These are phyloP conservation scores for Pelagia noctiluca DNA, from an alignment of 30 jellyfish, hydroid and myxozoan species.

Conservation along the genomic window DNA sequence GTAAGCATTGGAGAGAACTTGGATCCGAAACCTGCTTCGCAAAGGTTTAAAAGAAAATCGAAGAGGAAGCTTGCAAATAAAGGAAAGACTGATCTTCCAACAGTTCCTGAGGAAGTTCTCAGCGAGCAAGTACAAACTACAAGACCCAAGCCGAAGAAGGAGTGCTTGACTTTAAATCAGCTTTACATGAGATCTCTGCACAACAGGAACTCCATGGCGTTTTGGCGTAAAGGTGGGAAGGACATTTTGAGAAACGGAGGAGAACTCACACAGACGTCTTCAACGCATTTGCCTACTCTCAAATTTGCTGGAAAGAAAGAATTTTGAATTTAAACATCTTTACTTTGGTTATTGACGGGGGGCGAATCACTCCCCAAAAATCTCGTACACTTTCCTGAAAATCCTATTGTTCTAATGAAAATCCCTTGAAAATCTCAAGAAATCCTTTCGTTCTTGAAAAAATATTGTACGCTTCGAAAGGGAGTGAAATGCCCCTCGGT, in stretches of 20 bases:
- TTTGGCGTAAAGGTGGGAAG: not conserved
- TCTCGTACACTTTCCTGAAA: too few relatives aligned
- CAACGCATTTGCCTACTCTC: not conserved
- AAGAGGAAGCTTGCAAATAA: too few relatives aligned
- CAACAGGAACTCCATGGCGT: slow-evolving; percentile 9
- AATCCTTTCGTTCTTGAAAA: too few relatives aligned
- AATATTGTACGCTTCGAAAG: too few relatives aligned
- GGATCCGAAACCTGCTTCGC: too few relatives aligned
- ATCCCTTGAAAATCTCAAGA: too few relatives aligned
- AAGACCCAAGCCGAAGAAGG: not conserved
- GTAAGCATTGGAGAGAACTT: too few relatives aligned
- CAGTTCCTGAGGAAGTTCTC: not conserved
- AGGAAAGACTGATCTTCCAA: not conserved
- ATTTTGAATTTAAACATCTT: not conserved
- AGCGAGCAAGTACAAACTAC: not conserved
- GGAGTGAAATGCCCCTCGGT: too few relatives aligned
- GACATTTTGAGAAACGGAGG: not conserved
- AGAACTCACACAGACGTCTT: not conserved
- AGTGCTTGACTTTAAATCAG: not conserved
- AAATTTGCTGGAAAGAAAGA: not conserved
- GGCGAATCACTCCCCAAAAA: too few relatives aligned
- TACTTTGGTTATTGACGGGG: too few relatives aligned
- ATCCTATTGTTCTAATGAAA: too few relatives aligned
- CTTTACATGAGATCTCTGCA: not conserved
- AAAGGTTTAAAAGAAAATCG: too few relatives aligned